Evolutionary conservation across 2,113 vertebrate species (phyloP).

Genomic region (Percina caprodes): DNA sequence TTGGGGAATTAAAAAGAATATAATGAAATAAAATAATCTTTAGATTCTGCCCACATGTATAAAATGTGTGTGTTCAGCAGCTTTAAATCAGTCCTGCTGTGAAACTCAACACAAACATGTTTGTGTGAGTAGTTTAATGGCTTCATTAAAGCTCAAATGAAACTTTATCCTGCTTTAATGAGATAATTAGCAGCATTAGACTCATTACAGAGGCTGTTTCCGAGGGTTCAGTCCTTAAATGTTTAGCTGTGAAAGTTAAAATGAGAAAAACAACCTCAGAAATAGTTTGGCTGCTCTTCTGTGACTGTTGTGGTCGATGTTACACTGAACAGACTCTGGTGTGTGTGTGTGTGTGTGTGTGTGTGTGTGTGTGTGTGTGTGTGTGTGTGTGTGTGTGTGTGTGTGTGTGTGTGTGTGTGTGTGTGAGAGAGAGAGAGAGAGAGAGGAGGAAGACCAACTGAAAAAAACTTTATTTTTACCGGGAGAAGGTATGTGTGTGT

Average conservation of each 20-base stretch:
- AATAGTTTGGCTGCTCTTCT: slow-evolving; percentile 11
- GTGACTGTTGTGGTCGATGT: no score
- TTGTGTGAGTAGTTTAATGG: background rate
- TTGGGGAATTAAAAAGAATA: no score
- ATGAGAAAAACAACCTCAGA: background rate
- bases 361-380: background rate
- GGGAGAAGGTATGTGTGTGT: no score
- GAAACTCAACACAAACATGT: background rate
- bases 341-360: no score
- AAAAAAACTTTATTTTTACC: no score
- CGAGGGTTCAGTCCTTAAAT: background rate
- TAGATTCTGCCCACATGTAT: no score
- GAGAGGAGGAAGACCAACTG: no score
- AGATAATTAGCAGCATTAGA: background rate
- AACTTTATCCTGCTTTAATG: background rate
- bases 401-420: no score
- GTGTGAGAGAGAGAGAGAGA: no score
- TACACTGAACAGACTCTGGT: slow-evolving; percentile 14
- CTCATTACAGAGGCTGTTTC: background rate
- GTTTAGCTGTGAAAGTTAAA: background rate
- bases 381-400: background rate
- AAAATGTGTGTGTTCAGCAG: no score
- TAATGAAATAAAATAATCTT: no score
- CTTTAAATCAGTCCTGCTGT: background rate
- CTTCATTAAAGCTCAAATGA: background rate